phyloP scores from a whole-genome alignment of 1,140 invertebrate species.

The Microvelia longipes region DNA sequence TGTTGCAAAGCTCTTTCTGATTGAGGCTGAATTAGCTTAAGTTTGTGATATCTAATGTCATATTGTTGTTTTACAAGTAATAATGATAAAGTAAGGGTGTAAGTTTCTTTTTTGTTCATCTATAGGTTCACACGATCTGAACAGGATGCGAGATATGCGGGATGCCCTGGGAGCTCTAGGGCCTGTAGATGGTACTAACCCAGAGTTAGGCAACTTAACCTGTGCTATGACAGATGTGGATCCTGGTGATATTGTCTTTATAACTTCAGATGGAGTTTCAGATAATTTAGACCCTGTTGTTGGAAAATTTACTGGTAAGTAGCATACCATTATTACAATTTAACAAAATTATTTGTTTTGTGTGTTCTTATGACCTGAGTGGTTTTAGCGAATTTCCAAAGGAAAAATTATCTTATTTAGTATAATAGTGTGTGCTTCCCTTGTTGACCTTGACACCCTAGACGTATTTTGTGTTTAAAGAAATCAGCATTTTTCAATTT shows the following conservation, averaged over 20 bases:
- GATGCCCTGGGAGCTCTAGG: constrained; percentile 80
- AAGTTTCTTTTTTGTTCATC: no score
- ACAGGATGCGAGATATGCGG: constrained; percentile 75
- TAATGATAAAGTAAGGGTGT: no score
- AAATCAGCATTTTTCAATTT: no score
- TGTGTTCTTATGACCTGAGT: not conserved
- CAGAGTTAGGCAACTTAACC: constrained; percentile 80
- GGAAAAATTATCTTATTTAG: no score
- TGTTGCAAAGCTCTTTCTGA: no score
- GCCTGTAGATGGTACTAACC: constrained; percentile 73
- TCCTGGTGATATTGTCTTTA: constrained; percentile 69
- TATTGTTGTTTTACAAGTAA: no score
- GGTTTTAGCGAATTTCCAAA: not conserved
- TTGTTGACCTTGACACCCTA: no score
- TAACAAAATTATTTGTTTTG: not conserved
- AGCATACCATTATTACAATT: no score
- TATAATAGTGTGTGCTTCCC: no score
- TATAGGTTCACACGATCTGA: constrained; percentile 82
- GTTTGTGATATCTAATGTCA: no score
- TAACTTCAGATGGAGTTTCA: constrained; percentile 82
- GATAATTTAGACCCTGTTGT: constrained; percentile 92
- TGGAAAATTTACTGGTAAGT: constrained; percentile 61
- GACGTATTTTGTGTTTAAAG: no score
- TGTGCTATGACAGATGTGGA: constrained; percentile 75
- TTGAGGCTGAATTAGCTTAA: no score